phyloP scores from a whole-genome alignment of 92 coral and sea anemone species.

The Zoanthus gigantus region DNA sequence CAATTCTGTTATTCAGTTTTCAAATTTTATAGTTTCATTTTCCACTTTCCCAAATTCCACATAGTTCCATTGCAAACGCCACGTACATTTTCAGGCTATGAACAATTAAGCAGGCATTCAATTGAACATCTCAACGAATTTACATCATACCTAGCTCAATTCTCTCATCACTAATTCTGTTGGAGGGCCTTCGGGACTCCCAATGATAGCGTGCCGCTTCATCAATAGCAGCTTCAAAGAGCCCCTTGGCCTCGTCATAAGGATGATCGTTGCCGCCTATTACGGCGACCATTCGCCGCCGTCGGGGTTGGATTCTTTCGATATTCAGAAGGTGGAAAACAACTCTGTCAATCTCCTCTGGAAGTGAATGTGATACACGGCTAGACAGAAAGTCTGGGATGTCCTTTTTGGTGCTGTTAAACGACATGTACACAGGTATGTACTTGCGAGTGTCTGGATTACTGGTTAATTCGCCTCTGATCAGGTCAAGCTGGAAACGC shows the following conservation, averaged over 20 bases:
- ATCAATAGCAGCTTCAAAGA: conserved; percentile 58
- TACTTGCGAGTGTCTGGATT: conserved; percentile 74
- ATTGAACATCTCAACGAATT: not conserved
- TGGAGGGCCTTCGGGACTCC: not conserved
- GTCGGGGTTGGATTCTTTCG: conserved; percentile 77
- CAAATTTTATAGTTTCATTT: too few relatives aligned
- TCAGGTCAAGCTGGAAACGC: conserved; percentile 75
- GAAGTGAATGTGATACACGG: conserved; percentile 67
- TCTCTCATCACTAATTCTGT: not conserved
- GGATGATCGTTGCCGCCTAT: conserved; percentile 83
- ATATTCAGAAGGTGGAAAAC: conserved; percentile 80
- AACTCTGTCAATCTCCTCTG: conserved; percentile 75
- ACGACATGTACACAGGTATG: conserved; percentile 79
- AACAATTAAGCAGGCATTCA: not conserved
- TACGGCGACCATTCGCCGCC: conserved; percentile 70
- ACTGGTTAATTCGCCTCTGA: conserved; percentile 70
- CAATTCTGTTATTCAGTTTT: too few relatives aligned
- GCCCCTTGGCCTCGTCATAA: conserved; percentile 67
- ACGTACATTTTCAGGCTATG: too few relatives aligned
- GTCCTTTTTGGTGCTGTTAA: conserved; percentile 68
- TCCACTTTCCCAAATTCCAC: too few relatives aligned
- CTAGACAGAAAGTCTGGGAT: conserved; percentile 73
- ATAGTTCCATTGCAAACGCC: too few relatives aligned
- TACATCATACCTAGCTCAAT: not conserved
- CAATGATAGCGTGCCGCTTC: conserved; percentile 4